Evolutionary conservation across 2,113 vertebrate species (phyloP).

Genomic region (Elephas maximus): DNA sequence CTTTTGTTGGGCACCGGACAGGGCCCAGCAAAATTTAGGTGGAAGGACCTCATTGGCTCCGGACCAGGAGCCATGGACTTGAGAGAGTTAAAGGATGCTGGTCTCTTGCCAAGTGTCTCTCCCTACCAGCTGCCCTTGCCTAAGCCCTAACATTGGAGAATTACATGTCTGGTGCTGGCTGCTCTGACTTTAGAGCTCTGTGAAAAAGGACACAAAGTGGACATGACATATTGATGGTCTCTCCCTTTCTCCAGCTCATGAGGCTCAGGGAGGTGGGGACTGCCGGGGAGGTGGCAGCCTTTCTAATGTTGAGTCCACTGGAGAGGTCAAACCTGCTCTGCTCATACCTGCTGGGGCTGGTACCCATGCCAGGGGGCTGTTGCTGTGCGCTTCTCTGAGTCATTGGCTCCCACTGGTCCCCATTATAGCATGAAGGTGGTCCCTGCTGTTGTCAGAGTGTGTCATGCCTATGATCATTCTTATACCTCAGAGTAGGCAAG

Average conservation of each 20-base stretch:
- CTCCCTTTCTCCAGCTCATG: background rate
- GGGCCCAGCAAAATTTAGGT: background rate
- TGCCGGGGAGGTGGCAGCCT: constrained; percentile 43
- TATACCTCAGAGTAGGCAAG: background rate
- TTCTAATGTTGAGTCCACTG: background rate
- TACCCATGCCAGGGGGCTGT: background rate
- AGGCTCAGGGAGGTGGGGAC: background rate
- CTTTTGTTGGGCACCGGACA: background rate
- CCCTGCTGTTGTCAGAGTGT: background rate
- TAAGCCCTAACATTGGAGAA: constrained; percentile 8
- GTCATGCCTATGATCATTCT: background rate
- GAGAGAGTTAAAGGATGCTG: background rate
- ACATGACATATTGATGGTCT: background rate
- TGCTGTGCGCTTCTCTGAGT: background rate
- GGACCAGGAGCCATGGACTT: background rate
- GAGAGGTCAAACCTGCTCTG: background rate
- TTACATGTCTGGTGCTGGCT: constrained; percentile 22
- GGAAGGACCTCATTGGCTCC: accelerated
- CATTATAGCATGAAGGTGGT: background rate
- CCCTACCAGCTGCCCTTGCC: constrained; percentile 27
- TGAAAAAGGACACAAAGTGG: constrained; percentile 35
- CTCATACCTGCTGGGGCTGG: background rate
- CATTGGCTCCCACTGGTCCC: background rate
- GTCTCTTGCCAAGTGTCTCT: constrained; percentile 44
- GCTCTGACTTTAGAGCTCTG: background rate